Evolutionary conservation across 2,113 vertebrate genomes (phyloP), one percentile per base, ranked within the genome.

Genomic region (Oncorhynchus keta): DNA sequence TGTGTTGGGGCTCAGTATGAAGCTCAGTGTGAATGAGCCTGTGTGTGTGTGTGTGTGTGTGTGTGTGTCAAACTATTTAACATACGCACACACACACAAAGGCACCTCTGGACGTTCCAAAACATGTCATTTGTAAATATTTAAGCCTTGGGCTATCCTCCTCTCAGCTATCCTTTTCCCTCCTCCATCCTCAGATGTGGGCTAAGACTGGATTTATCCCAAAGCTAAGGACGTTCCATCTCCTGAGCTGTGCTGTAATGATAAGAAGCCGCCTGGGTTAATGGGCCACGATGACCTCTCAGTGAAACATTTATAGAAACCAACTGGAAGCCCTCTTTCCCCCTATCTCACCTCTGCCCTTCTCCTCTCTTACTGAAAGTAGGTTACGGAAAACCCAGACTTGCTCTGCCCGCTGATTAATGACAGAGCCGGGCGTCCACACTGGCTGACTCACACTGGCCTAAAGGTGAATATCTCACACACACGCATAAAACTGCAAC

Each of bases 381-480:
- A 45, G 39, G 9, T 45, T 45, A 45, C 39, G 2, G 39, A 45
- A 45, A 45, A 45, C 9, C 49, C 76, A 76, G 74, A 76, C 73
- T 83, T 77, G 26, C 64, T 28, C 66, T 70, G 71, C 78, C 75
- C 26, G 20, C 80, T 88, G 84, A 90, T 88, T 85, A 84, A 87
- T 83, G 81, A 83, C 62, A 80, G 77, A 75, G 64, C 73, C 87
- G 74, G 76, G 76, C 9, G 13, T 73, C 64, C 16, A 35, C 28
- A 57, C 55, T 20, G 16, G 39, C 39, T 26, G 24, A 28, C 39
- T 24, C 73, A 71, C 67, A 32, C 8, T 45, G 39, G 39, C 39
- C 39, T 45, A 45, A 45, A 45, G 9, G 39, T 11, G 39, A 45
- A 45, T 11, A 2, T 45, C 77, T 22, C 35, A n/a, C 5, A 83